phyloP scores from a whole-genome alignment of 2,797 vertebrate genomes.

The Macrochelys suwanniensis region DNA sequence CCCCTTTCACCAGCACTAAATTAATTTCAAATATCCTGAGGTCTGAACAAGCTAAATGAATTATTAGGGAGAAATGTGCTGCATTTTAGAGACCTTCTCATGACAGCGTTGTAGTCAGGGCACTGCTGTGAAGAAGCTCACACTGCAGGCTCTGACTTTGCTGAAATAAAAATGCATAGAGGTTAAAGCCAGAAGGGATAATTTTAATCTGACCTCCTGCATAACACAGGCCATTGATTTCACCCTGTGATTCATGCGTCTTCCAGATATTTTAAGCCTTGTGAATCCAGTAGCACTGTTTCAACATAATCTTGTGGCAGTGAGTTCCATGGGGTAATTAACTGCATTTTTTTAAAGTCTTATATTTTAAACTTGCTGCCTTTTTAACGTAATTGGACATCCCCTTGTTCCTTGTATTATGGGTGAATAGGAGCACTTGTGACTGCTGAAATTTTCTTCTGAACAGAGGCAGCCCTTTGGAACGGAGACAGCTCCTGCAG shows the following conservation, averaged over 20 bases:
- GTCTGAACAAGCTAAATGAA: background rate
- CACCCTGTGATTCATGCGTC: no score
- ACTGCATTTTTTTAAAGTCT: background rate
- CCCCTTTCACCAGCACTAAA: background rate
- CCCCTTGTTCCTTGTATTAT: accelerated
- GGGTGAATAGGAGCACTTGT: background rate
- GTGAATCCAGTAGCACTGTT: background rate
- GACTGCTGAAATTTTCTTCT: background rate
- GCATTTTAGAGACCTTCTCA: background rate
- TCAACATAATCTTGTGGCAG: background rate
- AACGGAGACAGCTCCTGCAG: background rate
- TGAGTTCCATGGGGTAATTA: background rate
- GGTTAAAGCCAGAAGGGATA: background rate
- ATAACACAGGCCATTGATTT: background rate
- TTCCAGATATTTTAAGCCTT: background rate
- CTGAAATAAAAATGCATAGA: background rate
- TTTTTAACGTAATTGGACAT: accelerated
- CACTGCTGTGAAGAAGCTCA: background rate
- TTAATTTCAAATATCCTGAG: background rate
- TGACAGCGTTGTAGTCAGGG: no score
- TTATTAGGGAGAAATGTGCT: background rate
- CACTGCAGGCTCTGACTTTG: no score
- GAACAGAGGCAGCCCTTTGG: accelerated
- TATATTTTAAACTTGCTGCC: background rate
- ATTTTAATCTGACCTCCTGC: background rate